Conservation (phyloP, 2,113 vertebrate species). For the Uropsilus gracilis region DNA sequence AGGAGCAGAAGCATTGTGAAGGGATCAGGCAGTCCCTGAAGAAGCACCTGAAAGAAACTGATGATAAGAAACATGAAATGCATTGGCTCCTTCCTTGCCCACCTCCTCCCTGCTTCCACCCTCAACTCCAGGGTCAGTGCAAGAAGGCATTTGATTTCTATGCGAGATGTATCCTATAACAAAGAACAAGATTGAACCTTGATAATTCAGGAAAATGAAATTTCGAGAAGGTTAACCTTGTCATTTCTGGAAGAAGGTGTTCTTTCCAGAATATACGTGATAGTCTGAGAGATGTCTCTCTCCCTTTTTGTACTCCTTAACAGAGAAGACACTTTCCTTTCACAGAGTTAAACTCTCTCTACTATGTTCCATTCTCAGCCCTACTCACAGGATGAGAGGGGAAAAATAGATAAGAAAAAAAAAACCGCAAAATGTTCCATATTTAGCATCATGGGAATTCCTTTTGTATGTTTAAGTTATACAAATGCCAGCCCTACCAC, state of each 20-base stretch:
- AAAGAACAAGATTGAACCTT: constrained; percentile 51
- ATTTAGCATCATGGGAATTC: constrained; percentile 29
- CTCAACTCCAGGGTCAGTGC: not conserved
- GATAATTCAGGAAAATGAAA: constrained; percentile 56
- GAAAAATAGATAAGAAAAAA: not conserved
- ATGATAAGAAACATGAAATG: constrained; percentile 31
- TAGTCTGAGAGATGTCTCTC: not conserved
- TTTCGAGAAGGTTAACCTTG: constrained; percentile 39
- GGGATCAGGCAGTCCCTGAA: not conserved
- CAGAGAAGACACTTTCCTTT: constrained; percentile 34
- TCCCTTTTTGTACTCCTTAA: constrained; percentile 12
- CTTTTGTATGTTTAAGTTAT: not conserved
- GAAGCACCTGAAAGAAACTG: constrained; percentile 55
- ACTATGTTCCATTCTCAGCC: not conserved
- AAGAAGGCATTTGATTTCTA: not conserved
- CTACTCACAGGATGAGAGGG: not conserved
- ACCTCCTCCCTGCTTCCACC: not conserved
- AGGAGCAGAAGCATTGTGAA: not conserved
- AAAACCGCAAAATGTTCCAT: not conserved
- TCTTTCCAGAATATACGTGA: not conserved
- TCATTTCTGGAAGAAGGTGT: not conserved
- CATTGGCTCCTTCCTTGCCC: not conserved
- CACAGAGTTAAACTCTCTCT: not conserved
- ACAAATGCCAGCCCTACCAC: not conserved
- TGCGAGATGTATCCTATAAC: constrained; percentile 9